Percentiles rank a stretch among this genome's conserved stretches.
Evolutionary conservation across 2,888 invertebrate species (phyloP).

Genomic region (Arge pagana): DNA sequence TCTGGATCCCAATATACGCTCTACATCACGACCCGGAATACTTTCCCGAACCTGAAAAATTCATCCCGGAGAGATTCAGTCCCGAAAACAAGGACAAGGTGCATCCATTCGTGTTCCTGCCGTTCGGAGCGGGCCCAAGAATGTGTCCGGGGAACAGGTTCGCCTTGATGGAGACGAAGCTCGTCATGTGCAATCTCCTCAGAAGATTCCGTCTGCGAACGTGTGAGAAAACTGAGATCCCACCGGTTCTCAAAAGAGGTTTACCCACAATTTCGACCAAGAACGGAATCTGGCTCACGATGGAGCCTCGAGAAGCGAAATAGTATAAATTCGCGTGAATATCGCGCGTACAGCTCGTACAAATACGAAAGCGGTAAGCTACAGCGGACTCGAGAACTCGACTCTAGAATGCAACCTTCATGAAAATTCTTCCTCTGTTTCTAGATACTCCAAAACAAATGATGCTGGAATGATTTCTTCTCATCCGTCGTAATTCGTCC

Average conservation of each 20-base stretch:
- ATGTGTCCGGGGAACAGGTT: constrained; percentile 65
- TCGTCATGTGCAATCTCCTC: constrained; percentile 51
- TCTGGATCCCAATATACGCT: constrained; percentile 57
- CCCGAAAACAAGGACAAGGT: constrained; percentile 63
- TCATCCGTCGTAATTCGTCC: too few species aligned
- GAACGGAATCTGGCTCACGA: constrained; percentile 52
- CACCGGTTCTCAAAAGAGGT: constrained; percentile 47
- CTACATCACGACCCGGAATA: constrained; percentile 62
- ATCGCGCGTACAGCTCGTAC: too few species aligned
- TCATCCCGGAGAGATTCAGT: constrained; percentile 65
- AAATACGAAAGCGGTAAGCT: too few species aligned
- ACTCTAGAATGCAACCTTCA: too few species aligned
- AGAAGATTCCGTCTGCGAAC: constrained; percentile 46
- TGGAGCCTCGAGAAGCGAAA: constrained; percentile 44
- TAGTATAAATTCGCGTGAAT: too few species aligned
- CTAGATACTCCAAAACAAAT: too few species aligned
- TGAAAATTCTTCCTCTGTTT: too few species aligned
- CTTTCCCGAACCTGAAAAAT: constrained; percentile 63
- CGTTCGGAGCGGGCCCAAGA: constrained; percentile 66
- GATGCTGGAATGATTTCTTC: too few species aligned
- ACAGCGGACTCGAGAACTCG: too few species aligned
- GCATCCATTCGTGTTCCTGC: constrained; percentile 59
- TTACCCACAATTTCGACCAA: constrained; percentile 42
- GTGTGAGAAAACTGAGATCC: constrained; percentile 53
- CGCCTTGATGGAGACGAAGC: constrained; percentile 55